Conservation (phyloP, 92 coral and sea anemone genomes). For the Isaurus tuberculatus region DNA sequence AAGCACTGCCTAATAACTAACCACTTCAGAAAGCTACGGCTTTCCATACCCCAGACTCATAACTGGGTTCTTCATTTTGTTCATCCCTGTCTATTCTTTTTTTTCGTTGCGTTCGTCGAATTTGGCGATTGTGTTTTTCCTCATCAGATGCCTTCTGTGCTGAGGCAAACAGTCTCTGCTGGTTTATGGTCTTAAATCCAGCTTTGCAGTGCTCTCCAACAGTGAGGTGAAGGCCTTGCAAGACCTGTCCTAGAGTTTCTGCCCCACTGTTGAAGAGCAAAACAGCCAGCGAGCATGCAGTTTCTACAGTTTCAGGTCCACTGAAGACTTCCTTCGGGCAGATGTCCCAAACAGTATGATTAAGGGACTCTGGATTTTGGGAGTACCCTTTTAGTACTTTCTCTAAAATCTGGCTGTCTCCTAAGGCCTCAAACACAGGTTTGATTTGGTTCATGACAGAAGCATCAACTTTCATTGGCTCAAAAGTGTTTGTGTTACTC, state of each 20-base stretch:
- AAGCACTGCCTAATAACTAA: constrained; percentile 49
- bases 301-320: constrained; percentile 42
- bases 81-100: constrained; percentile 36
- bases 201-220: constrained; percentile 56
- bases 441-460: constrained; percentile 50
- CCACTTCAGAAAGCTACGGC: constrained; percentile 54
- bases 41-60: constrained; percentile 50
- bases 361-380: constrained; percentile 58
- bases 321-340: constrained; percentile 47
- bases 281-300: constrained; percentile 46
- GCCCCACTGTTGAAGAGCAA: constrained; percentile 54
- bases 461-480: constrained; percentile 40
- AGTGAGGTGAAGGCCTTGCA: constrained; percentile 44
- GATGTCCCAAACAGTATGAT: constrained; percentile 63
- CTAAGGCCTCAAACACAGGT: constrained; percentile 46
- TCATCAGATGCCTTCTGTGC: constrained; percentile 44
- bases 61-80: constrained; percentile 30
- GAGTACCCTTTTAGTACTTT: constrained; percentile 56
- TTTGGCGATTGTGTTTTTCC: constrained; percentile 44
- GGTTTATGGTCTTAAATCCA: constrained; percentile 40
- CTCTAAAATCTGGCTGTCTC: constrained; percentile 25
- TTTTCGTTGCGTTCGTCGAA: constrained; percentile 51
- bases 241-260: constrained; percentile 37
- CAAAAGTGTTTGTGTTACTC: constrained; percentile 48
- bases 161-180: constrained; percentile 48